Evolutionary conservation across 1,140 invertebrate species (phyloP).

Genomic region (Drosophila mojavensis): DNA sequence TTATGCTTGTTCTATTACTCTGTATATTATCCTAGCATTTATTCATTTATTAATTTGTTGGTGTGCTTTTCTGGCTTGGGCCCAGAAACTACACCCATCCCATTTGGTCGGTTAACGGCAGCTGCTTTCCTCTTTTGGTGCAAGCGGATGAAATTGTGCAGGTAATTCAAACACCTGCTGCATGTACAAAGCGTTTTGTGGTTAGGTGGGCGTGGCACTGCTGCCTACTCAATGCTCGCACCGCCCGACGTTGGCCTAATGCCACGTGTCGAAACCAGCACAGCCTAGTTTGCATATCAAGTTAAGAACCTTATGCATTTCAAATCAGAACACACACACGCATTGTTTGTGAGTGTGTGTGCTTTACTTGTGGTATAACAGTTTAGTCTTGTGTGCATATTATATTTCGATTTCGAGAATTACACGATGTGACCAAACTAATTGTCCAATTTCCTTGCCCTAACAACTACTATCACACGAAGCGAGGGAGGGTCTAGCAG

Average conservation of each 20-base stretch:
- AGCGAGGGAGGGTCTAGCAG: background rate
- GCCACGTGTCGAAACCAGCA: conserved; percentile 23
- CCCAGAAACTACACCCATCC: conserved; percentile 25
- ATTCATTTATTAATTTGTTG: background rate
- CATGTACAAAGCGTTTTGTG: conserved; percentile 19
- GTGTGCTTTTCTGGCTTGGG: conserved; percentile 26
- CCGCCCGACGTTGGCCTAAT: background rate
- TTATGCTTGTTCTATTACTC: background rate
- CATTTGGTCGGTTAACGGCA: background rate
- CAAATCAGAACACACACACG: conserved; percentile 17
- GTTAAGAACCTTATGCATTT: conserved; percentile 36
- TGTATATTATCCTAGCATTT: background rate
- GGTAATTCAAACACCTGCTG: conserved; percentile 50
- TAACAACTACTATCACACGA: conserved; percentile 18
- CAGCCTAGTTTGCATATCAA: conserved; percentile 34
- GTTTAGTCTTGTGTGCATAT: conserved; percentile 38
- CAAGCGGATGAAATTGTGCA: conserved; percentile 30
- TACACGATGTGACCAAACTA: conserved; percentile 28
- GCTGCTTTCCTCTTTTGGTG: background rate
- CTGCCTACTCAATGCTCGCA: background rate
- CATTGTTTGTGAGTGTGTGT: background rate
- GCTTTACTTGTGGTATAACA: conserved; percentile 36
- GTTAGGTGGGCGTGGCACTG: conserved; percentile 15
- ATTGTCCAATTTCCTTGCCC: conserved; percentile 34
- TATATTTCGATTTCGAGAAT: conserved; percentile 40